Percentiles rank a stretch among this genome's conserved stretches.
phyloP scores from a whole-genome alignment of 2,797 vertebrate genomes.

The Falco biarmicus region DNA sequence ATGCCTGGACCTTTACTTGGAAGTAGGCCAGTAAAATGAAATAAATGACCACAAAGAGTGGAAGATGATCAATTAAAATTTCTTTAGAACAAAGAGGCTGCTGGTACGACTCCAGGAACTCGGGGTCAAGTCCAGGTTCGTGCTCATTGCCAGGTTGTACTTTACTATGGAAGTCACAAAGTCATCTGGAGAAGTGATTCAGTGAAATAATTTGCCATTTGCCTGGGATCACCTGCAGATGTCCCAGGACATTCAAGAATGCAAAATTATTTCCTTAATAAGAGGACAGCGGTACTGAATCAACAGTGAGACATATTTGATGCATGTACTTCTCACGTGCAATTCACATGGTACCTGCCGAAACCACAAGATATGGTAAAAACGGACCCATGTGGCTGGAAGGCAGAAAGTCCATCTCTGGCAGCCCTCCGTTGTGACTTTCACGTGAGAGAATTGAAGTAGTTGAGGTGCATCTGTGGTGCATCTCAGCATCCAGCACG shows the following conservation, averaged over 20 bases:
- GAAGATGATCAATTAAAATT: slow-evolving; percentile 2
- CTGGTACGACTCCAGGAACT: background rate
- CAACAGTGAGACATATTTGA: background rate
- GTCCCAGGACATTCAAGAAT: background rate
- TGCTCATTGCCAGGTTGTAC: background rate
- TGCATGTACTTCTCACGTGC: slow-evolving; percentile 20
- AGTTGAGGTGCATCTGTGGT: slow-evolving; percentile 10
- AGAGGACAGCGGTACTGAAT: background rate
- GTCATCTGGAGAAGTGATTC: background rate
- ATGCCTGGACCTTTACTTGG: background rate
- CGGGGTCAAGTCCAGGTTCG: background rate
- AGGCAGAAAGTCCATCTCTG: slow-evolving; percentile 13
- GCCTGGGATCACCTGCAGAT: background rate
- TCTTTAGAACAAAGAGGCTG: background rate
- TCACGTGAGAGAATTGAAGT: slow-evolving; percentile 29
- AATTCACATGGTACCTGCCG: slow-evolving; percentile 8
- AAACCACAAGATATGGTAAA: slow-evolving; percentile 5
- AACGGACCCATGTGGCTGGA: slow-evolving; percentile 24
- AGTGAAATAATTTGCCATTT: background rate
- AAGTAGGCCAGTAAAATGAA: background rate
- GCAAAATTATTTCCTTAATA: background rate
- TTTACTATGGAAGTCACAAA: background rate
- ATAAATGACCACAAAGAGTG: background rate
- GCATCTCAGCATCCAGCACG: background rate
- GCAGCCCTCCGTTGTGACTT: slow-evolving; percentile 51